Percentiles rank a stretch among this genome's conserved stretches.
phyloP scores from a whole-genome alignment of 2,888 invertebrate genomes.

The Hirtodrosophila trivittata region DNA sequence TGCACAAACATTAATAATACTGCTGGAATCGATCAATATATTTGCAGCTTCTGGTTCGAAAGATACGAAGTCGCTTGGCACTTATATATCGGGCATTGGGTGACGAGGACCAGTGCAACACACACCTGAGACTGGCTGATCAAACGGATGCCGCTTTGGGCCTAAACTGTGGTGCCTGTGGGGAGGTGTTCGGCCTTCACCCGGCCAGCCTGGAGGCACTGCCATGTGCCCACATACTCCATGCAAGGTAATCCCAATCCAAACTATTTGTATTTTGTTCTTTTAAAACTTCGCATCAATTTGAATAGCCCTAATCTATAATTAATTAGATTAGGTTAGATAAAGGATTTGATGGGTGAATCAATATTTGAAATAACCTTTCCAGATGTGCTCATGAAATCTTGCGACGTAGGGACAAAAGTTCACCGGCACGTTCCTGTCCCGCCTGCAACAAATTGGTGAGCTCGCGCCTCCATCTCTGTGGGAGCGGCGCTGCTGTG shows the following conservation, averaged over 20 bases:
- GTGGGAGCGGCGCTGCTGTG: conserved; percentile 46
- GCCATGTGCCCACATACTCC: conserved; percentile 94
- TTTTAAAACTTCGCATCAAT: background rate
- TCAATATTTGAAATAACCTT: no score
- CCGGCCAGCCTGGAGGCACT: conserved; percentile 91
- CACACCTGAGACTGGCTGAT: conserved; percentile 87
- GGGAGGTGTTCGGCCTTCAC: conserved; percentile 89
- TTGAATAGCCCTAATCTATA: no score
- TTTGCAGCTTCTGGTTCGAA: conserved; percentile 91
- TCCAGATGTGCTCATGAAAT: conserved; percentile 89
- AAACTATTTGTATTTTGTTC: no score
- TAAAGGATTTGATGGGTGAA: no score
- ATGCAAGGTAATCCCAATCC: conserved; percentile 88
- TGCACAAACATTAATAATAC: background rate
- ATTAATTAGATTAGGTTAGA: no score
- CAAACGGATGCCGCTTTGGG: conserved; percentile 90
- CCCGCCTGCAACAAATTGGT: conserved; percentile 89
- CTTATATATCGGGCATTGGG: conserved; percentile 92
- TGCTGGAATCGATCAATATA: conserved; percentile 1
- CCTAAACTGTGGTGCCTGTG: conserved; percentile 92
- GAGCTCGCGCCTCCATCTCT: conserved; percentile 87
- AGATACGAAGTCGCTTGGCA: conserved; percentile 90
- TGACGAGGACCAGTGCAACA: conserved; percentile 90
- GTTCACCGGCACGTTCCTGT: conserved; percentile 87
- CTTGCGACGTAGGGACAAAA: conserved; percentile 86